A percentile compares a stretch with the other conserved stretches of the same genome.
phyloP scores from a whole-genome alignment of 2,113 vertebrate genomes.

The Talpa occidentalis region DNA sequence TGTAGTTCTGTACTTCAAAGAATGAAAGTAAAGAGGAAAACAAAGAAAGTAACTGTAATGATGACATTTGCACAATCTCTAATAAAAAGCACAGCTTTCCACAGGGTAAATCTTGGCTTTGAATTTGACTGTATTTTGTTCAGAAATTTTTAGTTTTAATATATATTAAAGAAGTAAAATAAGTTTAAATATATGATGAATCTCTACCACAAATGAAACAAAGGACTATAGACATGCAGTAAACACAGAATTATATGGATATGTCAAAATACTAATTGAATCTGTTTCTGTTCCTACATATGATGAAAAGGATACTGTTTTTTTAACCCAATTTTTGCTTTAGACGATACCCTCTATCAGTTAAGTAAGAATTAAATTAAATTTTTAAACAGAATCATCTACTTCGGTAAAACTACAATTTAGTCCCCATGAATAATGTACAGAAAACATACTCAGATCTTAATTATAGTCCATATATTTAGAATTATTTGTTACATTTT shows the following conservation, averaged over 20 bases:
- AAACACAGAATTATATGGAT: not conserved
- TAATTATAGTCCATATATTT: not conserved
- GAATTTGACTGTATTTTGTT: not conserved
- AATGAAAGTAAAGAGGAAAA: not conserved
- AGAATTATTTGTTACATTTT: not conserved
- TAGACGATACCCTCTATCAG: not conserved
- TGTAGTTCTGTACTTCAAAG: not conserved
- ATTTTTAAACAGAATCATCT: not conserved
- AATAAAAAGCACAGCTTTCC: not conserved
- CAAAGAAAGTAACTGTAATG: not conserved
- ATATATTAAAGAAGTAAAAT: not conserved
- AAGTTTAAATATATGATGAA: not conserved
- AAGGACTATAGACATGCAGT: not conserved
- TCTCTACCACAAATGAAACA: not conserved
- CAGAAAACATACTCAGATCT: not conserved
- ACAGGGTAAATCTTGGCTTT: not conserved
- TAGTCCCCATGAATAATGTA: not conserved
- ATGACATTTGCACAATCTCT: not conserved
- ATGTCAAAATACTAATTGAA: not conserved
- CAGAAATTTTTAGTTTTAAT: not conserved
- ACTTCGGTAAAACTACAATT: not conserved
- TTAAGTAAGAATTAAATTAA: not conserved
- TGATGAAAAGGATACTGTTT: not conserved
- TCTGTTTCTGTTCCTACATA: not conserved
- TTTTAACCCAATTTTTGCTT: not conserved